These are phyloP conservation scores for Nansenia antarctica DNA, from an alignment of 2,113 vertebrate genomes.

Conservation along the genomic window DNA sequence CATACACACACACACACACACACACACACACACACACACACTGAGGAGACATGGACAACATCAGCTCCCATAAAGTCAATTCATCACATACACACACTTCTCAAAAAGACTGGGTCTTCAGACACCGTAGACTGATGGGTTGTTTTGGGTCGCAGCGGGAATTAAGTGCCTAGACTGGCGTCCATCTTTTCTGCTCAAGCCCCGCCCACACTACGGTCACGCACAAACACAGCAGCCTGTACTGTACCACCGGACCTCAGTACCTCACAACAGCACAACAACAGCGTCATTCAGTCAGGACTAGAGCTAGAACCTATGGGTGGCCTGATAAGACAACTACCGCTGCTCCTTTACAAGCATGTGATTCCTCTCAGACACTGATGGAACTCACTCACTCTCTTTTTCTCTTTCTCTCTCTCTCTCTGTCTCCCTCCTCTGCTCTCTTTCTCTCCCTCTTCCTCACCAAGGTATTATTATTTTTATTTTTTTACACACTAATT, in stretches of 20 bases:
- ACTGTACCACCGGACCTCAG: conserved; percentile 49
- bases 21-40: conserved; percentile 22
- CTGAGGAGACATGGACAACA: background rate
- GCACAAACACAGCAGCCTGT: conserved; percentile 28
- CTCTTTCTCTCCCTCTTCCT: background rate
- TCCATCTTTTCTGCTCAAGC: conserved; percentile 30
- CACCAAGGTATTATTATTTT: background rate
- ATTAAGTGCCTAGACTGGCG: conserved; percentile 45
- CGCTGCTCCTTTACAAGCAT: conserved; percentile 33
- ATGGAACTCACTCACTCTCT: background rate
- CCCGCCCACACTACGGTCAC: conserved; percentile 39
- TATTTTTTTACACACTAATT: background rate
- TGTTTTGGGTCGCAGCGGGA: conserved; percentile 26
- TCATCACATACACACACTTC: no score
- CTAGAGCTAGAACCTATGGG: conserved; percentile 21
- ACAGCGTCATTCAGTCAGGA: conserved; percentile 29
- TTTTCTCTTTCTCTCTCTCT: background rate
- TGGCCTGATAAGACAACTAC: conserved; percentile 32
- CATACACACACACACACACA: conserved; percentile 11
- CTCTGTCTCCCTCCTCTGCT: conserved; percentile 1
- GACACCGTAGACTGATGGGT: conserved; percentile 2
- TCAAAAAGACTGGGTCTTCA: conserved; percentile 27
- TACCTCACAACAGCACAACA: conserved; percentile 44
- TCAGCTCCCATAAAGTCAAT: conserved; percentile 1
- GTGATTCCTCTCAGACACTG: background rate